Conservation (phyloP, 2,113 vertebrate species). For the Aphyosemion australe region DNA sequence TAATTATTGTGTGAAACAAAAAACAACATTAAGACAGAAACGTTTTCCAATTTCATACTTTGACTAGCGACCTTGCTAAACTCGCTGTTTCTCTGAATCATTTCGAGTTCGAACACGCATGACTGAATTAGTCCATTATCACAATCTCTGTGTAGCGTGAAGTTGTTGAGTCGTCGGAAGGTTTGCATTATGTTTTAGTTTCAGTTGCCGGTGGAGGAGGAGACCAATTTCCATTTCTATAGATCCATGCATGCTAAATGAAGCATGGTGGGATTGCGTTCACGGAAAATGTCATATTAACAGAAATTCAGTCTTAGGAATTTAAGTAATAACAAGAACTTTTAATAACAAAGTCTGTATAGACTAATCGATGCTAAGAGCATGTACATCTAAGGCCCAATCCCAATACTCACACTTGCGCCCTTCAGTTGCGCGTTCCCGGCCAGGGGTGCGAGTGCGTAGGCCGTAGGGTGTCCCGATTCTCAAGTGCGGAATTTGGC, state of each 20-base stretch:
- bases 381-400: not conserved
- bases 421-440: no score
- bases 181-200: not conserved
- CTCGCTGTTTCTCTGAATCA: not conserved
- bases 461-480: no score
- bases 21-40: not conserved
- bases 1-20: not conserved
- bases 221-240: constrained; percentile 1
- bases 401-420: no score
- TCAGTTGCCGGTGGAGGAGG: not conserved
- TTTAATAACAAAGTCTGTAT: no score
- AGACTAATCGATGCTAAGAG: not conserved
- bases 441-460: no score
- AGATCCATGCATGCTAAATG: not conserved
- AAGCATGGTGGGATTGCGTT: not conserved
- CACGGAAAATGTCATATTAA: not conserved
- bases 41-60: not conserved
- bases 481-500: no score
- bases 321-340: no score
- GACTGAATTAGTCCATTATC: not conserved
- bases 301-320: not conserved
- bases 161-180: not conserved
- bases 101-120: not conserved
- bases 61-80: not conserved
- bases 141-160: not conserved